Evolutionary conservation across 2,888 invertebrate species (phyloP).

Genomic region (Trachelus stipa): DNA sequence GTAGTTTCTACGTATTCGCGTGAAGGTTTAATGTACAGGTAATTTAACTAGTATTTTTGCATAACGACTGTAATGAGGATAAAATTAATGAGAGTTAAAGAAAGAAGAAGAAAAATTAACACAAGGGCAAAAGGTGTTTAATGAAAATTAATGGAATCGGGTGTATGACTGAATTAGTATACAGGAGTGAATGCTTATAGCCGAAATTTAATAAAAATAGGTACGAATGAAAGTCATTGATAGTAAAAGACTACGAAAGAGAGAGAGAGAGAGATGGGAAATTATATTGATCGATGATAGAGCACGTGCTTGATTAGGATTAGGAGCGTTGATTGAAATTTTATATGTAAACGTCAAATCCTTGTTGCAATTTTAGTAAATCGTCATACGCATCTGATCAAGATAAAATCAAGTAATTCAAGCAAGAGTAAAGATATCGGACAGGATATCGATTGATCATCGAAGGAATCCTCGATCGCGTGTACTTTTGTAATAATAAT

Average conservation of each 20-base stretch:
- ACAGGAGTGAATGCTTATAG: background rate
- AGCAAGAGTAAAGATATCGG: background rate
- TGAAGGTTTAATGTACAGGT: constrained; percentile 61
- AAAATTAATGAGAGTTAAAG: constrained; percentile 22
- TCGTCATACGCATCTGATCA: background rate
- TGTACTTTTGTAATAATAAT: background rate
- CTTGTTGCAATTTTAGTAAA: background rate
- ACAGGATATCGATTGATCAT: background rate
- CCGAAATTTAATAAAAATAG: background rate
- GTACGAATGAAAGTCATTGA: background rate
- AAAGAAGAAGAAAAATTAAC: constrained; percentile 20
- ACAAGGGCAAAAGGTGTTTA: background rate
- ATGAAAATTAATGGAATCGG: background rate
- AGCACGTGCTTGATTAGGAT: constrained; percentile 38
- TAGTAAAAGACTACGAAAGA: background rate
- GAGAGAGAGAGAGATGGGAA: background rate
- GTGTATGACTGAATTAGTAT: background rate
- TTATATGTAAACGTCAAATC: constrained; percentile 44
- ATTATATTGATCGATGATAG: constrained; percentile 18
- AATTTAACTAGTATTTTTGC: constrained; percentile 65
- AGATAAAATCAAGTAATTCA: background rate
- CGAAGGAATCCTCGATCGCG: background rate
- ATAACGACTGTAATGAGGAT: constrained; percentile 38
- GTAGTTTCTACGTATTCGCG: constrained; percentile 30
- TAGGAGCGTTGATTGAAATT: constrained; percentile 47